phyloP scores from a whole-genome alignment of 2,113 vertebrate genomes.

The Lepisosteus oculatus region DNA sequence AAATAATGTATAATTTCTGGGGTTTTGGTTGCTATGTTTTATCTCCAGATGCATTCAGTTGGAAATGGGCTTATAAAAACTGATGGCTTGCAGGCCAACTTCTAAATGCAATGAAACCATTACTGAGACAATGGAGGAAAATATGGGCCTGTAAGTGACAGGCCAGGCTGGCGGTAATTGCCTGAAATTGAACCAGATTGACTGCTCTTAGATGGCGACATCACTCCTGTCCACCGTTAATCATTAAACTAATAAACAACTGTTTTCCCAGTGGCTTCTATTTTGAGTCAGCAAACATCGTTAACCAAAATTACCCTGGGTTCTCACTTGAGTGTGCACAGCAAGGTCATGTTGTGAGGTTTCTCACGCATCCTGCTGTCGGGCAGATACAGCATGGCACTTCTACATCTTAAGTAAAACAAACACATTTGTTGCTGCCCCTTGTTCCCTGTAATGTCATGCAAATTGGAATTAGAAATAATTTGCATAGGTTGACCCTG shows the following conservation, averaged over 20 bases:
- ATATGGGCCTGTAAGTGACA: slow-evolving; percentile 9
- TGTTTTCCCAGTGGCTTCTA: slow-evolving; percentile 18
- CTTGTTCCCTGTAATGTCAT: neutral
- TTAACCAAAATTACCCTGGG: slow-evolving; percentile 33
- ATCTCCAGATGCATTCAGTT: neutral
- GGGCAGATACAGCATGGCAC: neutral
- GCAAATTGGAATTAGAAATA: neutral
- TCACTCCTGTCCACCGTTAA: slow-evolving; percentile 32
- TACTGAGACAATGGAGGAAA: slow-evolving; percentile 15
- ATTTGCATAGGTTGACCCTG: slow-evolving; percentile 1
- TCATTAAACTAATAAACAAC: slow-evolving; percentile 38
- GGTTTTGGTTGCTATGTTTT: neutral
- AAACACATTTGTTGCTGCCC: neutral
- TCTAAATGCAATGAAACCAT: slow-evolving; percentile 18
- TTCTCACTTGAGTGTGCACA: slow-evolving; percentile 33
- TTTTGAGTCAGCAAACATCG: slow-evolving; percentile 35
- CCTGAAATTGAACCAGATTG: slow-evolving; percentile 41
- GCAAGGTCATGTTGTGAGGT: neutral
- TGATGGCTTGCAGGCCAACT: slow-evolving; percentile 16
- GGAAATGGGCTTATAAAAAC: neutral
- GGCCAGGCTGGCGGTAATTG: slow-evolving; percentile 25
- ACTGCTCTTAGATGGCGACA: slow-evolving; percentile 13
- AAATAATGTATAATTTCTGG: neutral
- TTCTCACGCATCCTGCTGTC: neutral
- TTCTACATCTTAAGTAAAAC: neutral